A percentile compares a stretch with the other conserved stretches of the same genome.
Evolutionary conservation across 2,888 invertebrate species (phyloP).

Genomic region (Orchestes rusci): DNA sequence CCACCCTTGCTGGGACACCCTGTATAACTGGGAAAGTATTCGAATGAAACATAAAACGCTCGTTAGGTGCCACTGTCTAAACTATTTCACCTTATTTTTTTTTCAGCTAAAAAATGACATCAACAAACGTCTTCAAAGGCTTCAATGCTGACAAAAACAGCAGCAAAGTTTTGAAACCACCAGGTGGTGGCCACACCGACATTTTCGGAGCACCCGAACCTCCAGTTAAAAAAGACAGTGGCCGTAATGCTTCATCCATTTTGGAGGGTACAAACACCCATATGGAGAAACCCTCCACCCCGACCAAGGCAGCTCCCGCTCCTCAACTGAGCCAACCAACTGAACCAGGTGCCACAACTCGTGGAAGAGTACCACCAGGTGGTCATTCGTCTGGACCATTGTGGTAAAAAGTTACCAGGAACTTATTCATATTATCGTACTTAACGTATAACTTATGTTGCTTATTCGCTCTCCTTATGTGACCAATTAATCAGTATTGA

Average conservation of each 20-base stretch:
- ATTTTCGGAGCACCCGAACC: constrained; percentile 37
- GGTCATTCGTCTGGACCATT: constrained; percentile 35
- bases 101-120: no score
- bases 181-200: constrained; percentile 46
- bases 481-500: not conserved
- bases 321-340: constrained; percentile 6
- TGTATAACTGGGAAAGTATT: no score
- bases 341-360: constrained; percentile 15
- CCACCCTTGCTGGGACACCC: no score
- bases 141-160: constrained; percentile 34
- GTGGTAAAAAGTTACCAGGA: constrained; percentile 30
- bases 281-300: constrained; percentile 12
- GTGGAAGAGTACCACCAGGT: constrained; percentile 33
- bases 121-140: constrained; percentile 37
- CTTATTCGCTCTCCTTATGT: not conserved
- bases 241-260: constrained; percentile 35
- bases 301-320: constrained; percentile 22
- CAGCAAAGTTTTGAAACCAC: constrained; percentile 46
- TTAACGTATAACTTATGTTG: not conserved
- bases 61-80: no score
- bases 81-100: no score
- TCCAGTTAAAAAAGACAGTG: constrained; percentile 28
- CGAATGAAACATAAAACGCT: no score
- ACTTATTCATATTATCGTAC: not conserved
- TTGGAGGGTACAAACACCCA: constrained; percentile 31